Base-by-base conservation (phyloP, 1,140 invertebrate species). In the Pantala flavescens region DNA sequence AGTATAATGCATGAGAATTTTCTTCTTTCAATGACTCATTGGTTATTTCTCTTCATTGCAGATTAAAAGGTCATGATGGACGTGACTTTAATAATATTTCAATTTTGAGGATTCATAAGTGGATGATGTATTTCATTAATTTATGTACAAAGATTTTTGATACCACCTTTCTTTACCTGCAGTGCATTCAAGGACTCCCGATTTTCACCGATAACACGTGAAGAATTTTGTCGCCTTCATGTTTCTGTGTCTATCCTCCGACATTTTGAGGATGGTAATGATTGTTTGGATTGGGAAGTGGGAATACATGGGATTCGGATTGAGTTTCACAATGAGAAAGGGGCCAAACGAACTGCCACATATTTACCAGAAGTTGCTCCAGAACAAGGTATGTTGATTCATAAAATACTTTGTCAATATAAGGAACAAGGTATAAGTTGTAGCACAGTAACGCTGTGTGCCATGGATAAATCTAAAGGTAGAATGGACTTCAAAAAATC, bases 151-250 rank as follows among this genome's bases (percentile, higher is more conserved):
- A 5, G 28, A 5, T 36, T 36, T 36, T 36, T 36, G 9, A 36
- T 5, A 9, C 9, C 28, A 36, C 9, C n/a, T n/a, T 36, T 9
- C 9, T 36, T 36, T 9, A 5, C 28, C 24, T 79, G 42, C 80
- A 99, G 97, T 88, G 98, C 98, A 78, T 91, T 99, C 80, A 96
- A 97, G 82, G 98, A 99, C 84, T 96, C 94, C 24, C 90, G 98
- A 23, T 99, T 99, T 83, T 91, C 92, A 80, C 98, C 98, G 23
- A 97, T 99, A 76, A 92, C 91, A 42, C 88, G 93, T 72, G 96
- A 98, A 70, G 98, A 99, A 85, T 88, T 99, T 80, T 88, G 93
- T 0, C 90, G 91, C 77, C 88, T 99, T 28, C 93, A 95, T 76
- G 97, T 98, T 9, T 95, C 95, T 42, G 97, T 99, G 21, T 98